Percentiles rank a stretch among this genome's conserved stretches.
Evolutionary conservation across 1,140 invertebrate genomes (phyloP).

Genomic region (Drosophila aff.): DNA sequence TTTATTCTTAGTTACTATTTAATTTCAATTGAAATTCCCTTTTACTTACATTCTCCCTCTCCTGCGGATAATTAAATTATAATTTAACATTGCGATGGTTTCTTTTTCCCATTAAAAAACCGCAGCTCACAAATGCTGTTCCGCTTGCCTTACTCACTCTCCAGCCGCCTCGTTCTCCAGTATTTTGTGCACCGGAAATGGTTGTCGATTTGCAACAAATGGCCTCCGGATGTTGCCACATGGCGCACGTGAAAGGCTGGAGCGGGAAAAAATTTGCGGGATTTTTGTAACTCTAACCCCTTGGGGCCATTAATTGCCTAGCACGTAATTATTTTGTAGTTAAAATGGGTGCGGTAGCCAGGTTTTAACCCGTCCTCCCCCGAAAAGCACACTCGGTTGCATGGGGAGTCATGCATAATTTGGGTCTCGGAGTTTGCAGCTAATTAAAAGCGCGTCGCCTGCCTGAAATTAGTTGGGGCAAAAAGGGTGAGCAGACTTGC

Average conservation of each 20-base stretch:
- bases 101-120: slow-evolving; percentile 54
- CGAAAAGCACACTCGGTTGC: slow-evolving; percentile 19
- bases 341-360: slow-evolving; percentile 66
- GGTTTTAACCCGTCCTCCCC: neutral
- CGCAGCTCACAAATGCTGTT: slow-evolving; percentile 65
- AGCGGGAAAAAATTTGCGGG: slow-evolving; percentile 29
- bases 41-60: neutral
- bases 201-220: slow-evolving; percentile 81
- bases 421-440: slow-evolving; percentile 73
- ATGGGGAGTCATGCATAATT: slow-evolving; percentile 70
- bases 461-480: slow-evolving; percentile 58
- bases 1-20: neutral
- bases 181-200: slow-evolving; percentile 69
- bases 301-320: slow-evolving; percentile 79
- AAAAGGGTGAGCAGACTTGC: slow-evolving; percentile 10
- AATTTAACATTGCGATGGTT: slow-evolving; percentile 52
- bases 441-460: slow-evolving; percentile 77
- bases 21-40: slow-evolving; percentile 1
- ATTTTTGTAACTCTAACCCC: slow-evolving; percentile 68
- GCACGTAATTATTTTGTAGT: slow-evolving; percentile 82
- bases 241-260: slow-evolving; percentile 60
- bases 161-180: neutral
- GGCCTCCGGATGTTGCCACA: slow-evolving; percentile 79
- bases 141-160: slow-evolving; percentile 7
- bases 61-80: slow-evolving; percentile 53